These are phyloP conservation scores for Garra rufa DNA, from an alignment of 2,113 vertebrate species.

Conservation along the genomic window DNA sequence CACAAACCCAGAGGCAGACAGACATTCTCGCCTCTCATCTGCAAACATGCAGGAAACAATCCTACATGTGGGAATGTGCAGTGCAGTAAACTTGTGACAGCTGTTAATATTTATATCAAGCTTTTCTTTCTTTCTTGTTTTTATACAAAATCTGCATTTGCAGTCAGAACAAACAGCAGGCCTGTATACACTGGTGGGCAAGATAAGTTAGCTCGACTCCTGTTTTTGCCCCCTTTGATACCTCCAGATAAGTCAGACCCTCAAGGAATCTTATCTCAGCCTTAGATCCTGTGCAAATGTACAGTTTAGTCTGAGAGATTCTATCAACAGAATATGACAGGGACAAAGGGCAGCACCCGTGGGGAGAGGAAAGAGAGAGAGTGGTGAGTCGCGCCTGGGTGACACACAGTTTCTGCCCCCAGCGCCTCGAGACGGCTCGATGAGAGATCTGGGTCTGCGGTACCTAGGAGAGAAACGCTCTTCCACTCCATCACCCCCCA, in stretches of 20 bases:
- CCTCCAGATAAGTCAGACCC: slow-evolving; percentile 69
- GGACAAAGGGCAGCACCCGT: slow-evolving; percentile 66
- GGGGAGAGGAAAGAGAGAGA: slow-evolving; percentile 43
- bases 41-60: slow-evolving; percentile 39
- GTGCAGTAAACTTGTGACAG: slow-evolving; percentile 68
- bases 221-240: slow-evolving; percentile 64
- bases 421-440: slow-evolving; percentile 48
- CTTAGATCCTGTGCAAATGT: slow-evolving; percentile 73
- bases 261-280: slow-evolving; percentile 73
- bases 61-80: slow-evolving; percentile 69
- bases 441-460: slow-evolving; percentile 51
- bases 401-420: slow-evolving; percentile 70
- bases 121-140: neutral
- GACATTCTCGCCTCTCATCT: neutral
- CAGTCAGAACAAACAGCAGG: slow-evolving; percentile 68
- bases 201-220: slow-evolving; percentile 67
- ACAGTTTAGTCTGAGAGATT: slow-evolving; percentile 75
- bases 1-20: slow-evolving; percentile 26
- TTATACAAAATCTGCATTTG: slow-evolving; percentile 14
- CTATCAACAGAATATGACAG: slow-evolving; percentile 73
- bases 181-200: slow-evolving; percentile 63
- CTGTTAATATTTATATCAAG: slow-evolving; percentile 40
- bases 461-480: slow-evolving; percentile 55
- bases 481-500: slow-evolving; percentile 63
- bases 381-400: slow-evolving; percentile 69